A percentile compares a stretch with the other conserved stretches of the same genome.
Conservation (phyloP, 2,888 invertebrate genomes). For the Nephrotoma appendiculata region DNA sequence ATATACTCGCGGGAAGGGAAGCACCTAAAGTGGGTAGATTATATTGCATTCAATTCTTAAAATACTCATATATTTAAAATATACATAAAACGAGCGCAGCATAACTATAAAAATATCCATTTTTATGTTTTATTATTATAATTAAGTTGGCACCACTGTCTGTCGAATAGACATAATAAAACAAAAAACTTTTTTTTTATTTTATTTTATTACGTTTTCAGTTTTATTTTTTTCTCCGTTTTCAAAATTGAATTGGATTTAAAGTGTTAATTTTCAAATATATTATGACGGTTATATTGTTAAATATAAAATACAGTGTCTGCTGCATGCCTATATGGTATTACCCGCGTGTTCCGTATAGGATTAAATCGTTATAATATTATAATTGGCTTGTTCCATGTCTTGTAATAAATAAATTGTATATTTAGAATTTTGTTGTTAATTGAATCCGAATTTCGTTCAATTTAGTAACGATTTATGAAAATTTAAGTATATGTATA, state of each 20-base stretch:
- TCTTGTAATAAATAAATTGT: not conserved
- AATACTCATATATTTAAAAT: not conserved
- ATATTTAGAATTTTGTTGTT: not conserved
- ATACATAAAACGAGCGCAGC: not conserved
- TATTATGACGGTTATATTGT: not conserved
- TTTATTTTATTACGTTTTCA: not conserved
- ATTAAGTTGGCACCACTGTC: slow-evolving; percentile 4
- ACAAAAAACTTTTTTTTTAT: not conserved
- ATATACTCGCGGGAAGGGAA: not conserved
- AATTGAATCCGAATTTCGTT: not conserved
- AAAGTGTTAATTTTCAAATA: slow-evolving; percentile 1
- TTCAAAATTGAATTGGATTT: not conserved
- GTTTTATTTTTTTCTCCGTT: not conserved
- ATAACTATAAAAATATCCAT: not conserved
- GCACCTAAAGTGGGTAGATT: not conserved
- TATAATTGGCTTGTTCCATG: not conserved
- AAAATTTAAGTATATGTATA: not conserved
- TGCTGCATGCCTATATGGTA: no score
- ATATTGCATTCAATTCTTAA: not conserved
- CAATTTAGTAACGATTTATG: not conserved
- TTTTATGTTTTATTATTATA: not conserved
- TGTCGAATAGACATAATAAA: not conserved
- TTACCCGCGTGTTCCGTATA: not conserved
- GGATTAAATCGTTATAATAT: not conserved
- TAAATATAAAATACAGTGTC: not conserved